Conservation (phyloP, 2,113 vertebrate genomes). For the Crotalus helleri region DNA sequence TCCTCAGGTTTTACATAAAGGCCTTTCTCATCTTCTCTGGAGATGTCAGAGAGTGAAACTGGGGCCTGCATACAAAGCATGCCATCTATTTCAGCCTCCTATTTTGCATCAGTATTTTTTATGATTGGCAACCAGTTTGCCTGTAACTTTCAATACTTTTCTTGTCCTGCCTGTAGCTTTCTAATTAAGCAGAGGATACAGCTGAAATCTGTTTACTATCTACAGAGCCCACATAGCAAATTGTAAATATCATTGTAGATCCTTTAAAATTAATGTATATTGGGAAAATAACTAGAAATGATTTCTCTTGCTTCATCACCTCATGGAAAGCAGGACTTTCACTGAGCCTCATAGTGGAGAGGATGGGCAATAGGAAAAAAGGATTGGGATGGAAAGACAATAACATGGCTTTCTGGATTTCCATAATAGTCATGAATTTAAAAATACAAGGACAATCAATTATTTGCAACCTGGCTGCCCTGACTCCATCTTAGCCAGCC, state of each 20-base stretch:
- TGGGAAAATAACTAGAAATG: not conserved
- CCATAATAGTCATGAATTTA: not conserved
- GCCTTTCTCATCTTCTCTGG: not conserved
- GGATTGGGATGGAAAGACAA: not conserved
- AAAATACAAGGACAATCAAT: not conserved
- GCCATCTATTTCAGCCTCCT: not conserved
- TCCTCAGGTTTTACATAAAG: not conserved
- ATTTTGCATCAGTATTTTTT: not conserved
- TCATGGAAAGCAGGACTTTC: not conserved
- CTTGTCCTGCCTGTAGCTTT: not conserved
- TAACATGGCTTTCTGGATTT: not conserved
- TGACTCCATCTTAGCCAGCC: not conserved
- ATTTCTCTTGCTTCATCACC: not conserved
- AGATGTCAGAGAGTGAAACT: not conserved
- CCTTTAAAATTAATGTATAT: not conserved
- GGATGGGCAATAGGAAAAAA: not conserved
- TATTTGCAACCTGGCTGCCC: not conserved
- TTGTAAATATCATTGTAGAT: not conserved
- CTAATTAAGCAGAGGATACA: not conserved
- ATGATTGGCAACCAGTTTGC: not conserved
- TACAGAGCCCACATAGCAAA: not conserved
- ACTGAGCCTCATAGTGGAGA: not conserved
- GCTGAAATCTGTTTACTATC: not conserved
- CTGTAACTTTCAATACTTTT: not conserved
- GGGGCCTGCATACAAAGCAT: not conserved